Evolutionary conservation across 2,888 invertebrate species (phyloP).

Genomic region (Panopea generosa): DNA sequence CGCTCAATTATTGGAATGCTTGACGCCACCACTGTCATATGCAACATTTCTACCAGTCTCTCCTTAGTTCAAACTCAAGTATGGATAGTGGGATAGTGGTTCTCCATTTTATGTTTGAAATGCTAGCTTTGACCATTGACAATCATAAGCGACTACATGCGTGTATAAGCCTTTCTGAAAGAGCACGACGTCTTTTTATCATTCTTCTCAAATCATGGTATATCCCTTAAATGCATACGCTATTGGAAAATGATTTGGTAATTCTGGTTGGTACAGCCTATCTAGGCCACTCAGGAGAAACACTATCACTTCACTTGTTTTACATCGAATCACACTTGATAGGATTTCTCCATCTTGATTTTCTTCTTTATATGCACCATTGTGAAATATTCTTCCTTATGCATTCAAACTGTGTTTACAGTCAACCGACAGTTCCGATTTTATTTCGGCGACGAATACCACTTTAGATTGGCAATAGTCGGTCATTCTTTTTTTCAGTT

Average conservation of each 20-base stretch:
- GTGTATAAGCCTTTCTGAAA: conserved; percentile 23
- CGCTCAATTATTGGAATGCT: too few species aligned
- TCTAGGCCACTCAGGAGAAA: conserved; percentile 44
- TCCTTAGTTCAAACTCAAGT: too few species aligned
- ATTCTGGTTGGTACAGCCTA: conserved; percentile 32
- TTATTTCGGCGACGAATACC: conserved; percentile 29
- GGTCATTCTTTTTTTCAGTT: conserved; percentile 25
- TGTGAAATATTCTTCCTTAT: conserved; percentile 16
- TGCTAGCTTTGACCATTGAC: conserved; percentile 29
- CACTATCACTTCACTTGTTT: conserved; percentile 40
- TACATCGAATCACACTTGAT: too few species aligned
- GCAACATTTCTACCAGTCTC: too few species aligned
- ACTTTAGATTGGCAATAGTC: conserved; percentile 18
- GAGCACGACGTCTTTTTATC: conserved; percentile 13
- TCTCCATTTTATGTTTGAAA: too few species aligned
- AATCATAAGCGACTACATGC: conserved; percentile 33
- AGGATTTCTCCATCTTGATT: too few species aligned
- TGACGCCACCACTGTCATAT: too few species aligned
- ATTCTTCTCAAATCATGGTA: conserved; percentile 33
- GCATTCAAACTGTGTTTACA: conserved; percentile 14
- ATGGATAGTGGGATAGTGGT: too few species aligned
- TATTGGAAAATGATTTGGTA: conserved; percentile 34
- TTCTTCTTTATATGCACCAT: background rate
- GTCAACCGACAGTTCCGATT: conserved; percentile 17
- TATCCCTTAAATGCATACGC: conserved; percentile 41